Conservation (phyloP, 1,140 invertebrate genomes). For the Centruroides vittatus region DNA sequence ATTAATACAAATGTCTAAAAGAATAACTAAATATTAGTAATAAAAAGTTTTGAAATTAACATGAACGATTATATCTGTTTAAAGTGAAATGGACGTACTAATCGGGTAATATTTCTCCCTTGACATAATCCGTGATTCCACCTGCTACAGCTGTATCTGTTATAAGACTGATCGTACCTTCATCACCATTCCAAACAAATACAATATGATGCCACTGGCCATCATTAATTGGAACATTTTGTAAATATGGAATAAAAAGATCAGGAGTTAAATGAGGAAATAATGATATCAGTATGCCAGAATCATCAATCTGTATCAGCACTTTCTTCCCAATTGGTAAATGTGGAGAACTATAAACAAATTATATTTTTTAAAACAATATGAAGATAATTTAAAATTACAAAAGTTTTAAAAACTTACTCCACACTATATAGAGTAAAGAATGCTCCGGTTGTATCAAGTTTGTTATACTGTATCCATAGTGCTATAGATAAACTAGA, state of each 20-base stretch:
- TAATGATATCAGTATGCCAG: slow-evolving; percentile 72
- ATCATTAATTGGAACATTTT: slow-evolving; percentile 77
- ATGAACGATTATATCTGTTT: background rate
- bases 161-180: slow-evolving; percentile 61
- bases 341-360: slow-evolving; percentile 45
- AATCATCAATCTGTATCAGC: slow-evolving; percentile 75
- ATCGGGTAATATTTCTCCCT: slow-evolving; percentile 53
- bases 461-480: slow-evolving; percentile 89
- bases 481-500: slow-evolving; percentile 70
- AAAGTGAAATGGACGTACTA: slow-evolving; percentile 44
- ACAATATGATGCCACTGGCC: slow-evolving; percentile 95
- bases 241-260: slow-evolving; percentile 82
- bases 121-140: slow-evolving; percentile 68
- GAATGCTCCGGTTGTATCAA: slow-evolving; percentile 80
- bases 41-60: background rate
- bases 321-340: slow-evolving; percentile 59
- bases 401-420: slow-evolving; percentile 31
- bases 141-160: slow-evolving; percentile 86
- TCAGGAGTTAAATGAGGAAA: slow-evolving; percentile 70
- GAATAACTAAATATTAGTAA: background rate
- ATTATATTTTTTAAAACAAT: background rate
- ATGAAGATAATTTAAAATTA: background rate
- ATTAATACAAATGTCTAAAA: background rate
- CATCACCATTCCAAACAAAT: slow-evolving; percentile 79
- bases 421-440: slow-evolving; percentile 79